Evolutionary conservation across 2,797 vertebrate species (phyloP).

Genomic region (Triplophysa yarkandensis): DNA sequence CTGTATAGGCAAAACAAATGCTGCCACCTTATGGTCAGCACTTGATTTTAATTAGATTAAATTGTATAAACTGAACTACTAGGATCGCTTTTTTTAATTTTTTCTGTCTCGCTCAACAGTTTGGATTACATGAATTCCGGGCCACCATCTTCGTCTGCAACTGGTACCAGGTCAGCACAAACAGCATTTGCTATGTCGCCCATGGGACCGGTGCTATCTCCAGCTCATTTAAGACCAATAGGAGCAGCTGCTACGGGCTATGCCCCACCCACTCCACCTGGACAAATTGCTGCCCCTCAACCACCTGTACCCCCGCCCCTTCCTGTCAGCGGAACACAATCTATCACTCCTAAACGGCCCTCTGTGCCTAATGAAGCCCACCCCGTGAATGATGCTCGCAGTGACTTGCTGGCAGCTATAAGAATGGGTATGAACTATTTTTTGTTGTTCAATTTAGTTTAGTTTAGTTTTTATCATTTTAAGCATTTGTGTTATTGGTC

Average conservation of each 20-base stretch:
- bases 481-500: background rate
- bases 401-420: slow-evolving; percentile 94
- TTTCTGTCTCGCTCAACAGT: slow-evolving; percentile 56
- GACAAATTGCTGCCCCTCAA: slow-evolving; percentile 79
- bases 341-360: slow-evolving; percentile 75
- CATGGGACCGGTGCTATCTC: slow-evolving; percentile 78
- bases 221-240: slow-evolving; percentile 74
- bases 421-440: slow-evolving; percentile 86
- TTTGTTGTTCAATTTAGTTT: background rate
- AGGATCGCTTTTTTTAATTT: background rate
- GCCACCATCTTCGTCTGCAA: slow-evolving; percentile 72
- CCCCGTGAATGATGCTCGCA: slow-evolving; percentile 85
- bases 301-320: slow-evolving; percentile 89
- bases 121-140: slow-evolving; percentile 77
- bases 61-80: background rate
- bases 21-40: slow-evolving; percentile 68
- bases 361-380: slow-evolving; percentile 80
- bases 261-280: slow-evolving; percentile 77
- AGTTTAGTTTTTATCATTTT: background rate
- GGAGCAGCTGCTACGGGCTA: slow-evolving; percentile 69
- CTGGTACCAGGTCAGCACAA: slow-evolving; percentile 90
- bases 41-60: background rate
- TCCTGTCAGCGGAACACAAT: slow-evolving; percentile 79
- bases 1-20: slow-evolving; percentile 42
- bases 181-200: slow-evolving; percentile 93